These are phyloP conservation scores for Scaptomyza pallida DNA, from an alignment of 1,140 invertebrate species.

Conservation along the genomic window DNA sequence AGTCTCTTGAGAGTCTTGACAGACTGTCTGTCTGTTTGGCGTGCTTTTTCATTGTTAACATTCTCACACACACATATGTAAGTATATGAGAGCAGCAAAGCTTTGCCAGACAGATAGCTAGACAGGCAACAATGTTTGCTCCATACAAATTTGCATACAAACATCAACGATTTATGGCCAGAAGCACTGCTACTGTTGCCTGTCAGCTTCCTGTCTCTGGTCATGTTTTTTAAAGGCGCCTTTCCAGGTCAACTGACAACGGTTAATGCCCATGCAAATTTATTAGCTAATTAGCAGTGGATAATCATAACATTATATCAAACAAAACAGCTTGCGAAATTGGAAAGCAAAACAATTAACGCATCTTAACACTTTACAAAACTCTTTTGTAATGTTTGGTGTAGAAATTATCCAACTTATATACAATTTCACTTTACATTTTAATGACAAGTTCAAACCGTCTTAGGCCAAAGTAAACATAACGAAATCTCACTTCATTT, in stretches of 20 bases:
- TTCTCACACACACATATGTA: not conserved
- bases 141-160: conserved; percentile 66
- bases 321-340: not conserved
- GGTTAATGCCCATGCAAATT: conserved; percentile 19
- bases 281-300: conserved; percentile 20
- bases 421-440: conserved; percentile 33
- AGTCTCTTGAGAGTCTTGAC: conserved; percentile 38
- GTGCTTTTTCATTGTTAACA: conserved; percentile 8
- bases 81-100: not conserved
- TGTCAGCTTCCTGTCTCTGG: conserved; percentile 59
- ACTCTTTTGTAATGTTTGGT: not conserved
- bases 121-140: conserved; percentile 37
- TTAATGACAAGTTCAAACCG: not conserved
- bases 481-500: conserved; percentile 23
- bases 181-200: conserved; percentile 17
- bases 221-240: conserved; percentile 11
- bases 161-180: conserved; percentile 59
- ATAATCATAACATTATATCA: conserved; percentile 29
- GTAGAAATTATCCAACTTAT: not conserved
- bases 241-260: conserved; percentile 27
- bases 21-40: conserved; percentile 27
- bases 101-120: conserved; percentile 10
- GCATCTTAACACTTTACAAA: conserved; percentile 12
- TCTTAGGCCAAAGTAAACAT: not conserved
- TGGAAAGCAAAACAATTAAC: conserved; percentile 13